Conservation (phyloP, 2,113 vertebrate species). For the Callipepla californica region DNA sequence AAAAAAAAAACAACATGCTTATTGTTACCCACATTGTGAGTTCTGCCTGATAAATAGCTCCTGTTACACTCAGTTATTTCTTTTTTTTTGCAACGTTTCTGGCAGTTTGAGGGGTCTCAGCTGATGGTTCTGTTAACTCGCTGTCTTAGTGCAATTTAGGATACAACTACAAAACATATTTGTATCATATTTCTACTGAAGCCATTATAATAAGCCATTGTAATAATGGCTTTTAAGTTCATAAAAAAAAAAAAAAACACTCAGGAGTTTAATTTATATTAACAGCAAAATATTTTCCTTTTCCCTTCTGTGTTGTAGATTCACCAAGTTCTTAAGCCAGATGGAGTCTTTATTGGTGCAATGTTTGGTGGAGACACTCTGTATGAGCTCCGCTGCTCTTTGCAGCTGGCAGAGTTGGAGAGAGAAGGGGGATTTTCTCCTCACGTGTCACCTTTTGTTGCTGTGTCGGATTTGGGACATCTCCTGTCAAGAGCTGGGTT, state of each 20-base stretch:
- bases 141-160: not conserved
- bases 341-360: constrained; percentile 93
- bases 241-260: not conserved
- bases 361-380: constrained; percentile 95
- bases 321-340: constrained; percentile 89
- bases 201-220: not conserved
- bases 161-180: not conserved
- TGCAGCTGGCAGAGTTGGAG: constrained; percentile 94
- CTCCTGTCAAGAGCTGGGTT: constrained; percentile 92
- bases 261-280: fast-evolving
- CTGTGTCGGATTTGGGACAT: constrained; percentile 90
- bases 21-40: not conserved
- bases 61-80: not conserved
- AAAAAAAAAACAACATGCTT: not conserved
- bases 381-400: constrained; percentile 93
- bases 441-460: constrained; percentile 92
- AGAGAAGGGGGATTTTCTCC: constrained; percentile 95
- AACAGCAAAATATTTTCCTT: not conserved
- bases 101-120: not conserved
- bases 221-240: not conserved
- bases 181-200: not conserved
- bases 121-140: not conserved
- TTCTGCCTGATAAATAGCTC: not conserved
- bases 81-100: not conserved
- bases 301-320: constrained; percentile 79